Percentiles rank a stretch among this genome's conserved stretches.
These are phyloP conservation scores for Tauraco erythrolophus DNA, from an alignment of 2,113 vertebrate species.

Conservation along the genomic window DNA sequence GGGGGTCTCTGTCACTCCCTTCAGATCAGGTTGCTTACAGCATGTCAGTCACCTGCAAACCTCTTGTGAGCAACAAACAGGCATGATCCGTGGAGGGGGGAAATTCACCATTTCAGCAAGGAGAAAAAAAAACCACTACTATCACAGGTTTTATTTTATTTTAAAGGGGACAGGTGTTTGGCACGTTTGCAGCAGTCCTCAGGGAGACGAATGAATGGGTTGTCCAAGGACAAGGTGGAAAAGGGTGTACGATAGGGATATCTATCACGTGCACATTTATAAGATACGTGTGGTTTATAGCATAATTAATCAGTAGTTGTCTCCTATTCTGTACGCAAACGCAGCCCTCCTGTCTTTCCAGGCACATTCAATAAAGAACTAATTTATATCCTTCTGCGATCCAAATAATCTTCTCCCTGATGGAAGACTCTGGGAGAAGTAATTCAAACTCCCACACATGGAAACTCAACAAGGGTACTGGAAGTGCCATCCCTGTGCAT, in stretches of 20 bases:
- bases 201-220: neutral
- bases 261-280: neutral
- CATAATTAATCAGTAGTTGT: slow-evolving; percentile 15
- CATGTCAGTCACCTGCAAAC: neutral
- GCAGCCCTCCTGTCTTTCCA: neutral
- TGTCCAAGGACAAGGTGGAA: neutral
- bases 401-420: neutral
- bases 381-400: neutral
- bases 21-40: neutral
- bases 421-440: neutral
- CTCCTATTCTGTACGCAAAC: neutral
- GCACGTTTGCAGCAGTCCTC: neutral
- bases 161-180: neutral
- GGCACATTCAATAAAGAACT: neutral
- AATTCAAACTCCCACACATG: rapidly evolving
- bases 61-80: neutral
- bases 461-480: neutral
- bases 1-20: too few species aligned
- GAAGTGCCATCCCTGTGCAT: rapidly evolving
- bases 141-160: neutral
- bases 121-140: neutral
- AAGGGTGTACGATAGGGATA: neutral
- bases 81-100: neutral
- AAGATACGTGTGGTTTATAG: neutral
- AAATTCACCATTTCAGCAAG: neutral